Conservation (phyloP, 2,888 invertebrate genomes). For the Biston stratarius region DNA sequence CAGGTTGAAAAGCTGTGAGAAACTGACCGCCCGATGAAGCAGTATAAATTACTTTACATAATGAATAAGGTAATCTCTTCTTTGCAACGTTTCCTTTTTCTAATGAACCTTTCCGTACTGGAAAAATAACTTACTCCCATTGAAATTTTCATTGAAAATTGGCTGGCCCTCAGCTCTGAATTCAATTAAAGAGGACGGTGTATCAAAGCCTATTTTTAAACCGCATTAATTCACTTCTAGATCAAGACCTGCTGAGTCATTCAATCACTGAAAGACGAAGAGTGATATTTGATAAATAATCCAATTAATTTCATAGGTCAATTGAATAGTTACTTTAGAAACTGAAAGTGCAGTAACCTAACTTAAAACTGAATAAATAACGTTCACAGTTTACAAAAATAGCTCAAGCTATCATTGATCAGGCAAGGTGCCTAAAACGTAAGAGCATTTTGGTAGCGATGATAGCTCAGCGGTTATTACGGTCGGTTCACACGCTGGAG, state of each 20-base stretch:
- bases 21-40: slow-evolving; percentile 4
- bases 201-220: slow-evolving; percentile 38
- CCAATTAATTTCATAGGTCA: background rate
- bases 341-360: too few species aligned
- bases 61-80: slow-evolving; percentile 12
- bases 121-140: slow-evolving; percentile 16
- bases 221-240: slow-evolving; percentile 27
- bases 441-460: too few species aligned
- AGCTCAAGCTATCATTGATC: too few species aligned
- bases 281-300: background rate
- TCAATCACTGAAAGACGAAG: background rate
- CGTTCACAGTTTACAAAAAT: too few species aligned
- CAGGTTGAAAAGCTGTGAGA: slow-evolving; percentile 6
- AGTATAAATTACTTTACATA: slow-evolving; percentile 20
- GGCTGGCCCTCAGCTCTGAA: slow-evolving; percentile 12
- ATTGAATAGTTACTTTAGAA: too few species aligned
- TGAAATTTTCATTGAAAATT: slow-evolving; percentile 27
- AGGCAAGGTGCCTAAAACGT: too few species aligned
- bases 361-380: too few species aligned
- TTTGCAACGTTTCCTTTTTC: slow-evolving; percentile 5
- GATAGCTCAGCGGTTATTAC: too few species aligned
- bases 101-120: slow-evolving; percentile 11
- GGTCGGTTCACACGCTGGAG: too few species aligned
- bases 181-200: slow-evolving; percentile 32
- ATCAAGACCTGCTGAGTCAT: background rate